These are phyloP conservation scores for Dinomys branickii DNA, from an alignment of 2,113 vertebrate genomes.

Conservation along the genomic window DNA sequence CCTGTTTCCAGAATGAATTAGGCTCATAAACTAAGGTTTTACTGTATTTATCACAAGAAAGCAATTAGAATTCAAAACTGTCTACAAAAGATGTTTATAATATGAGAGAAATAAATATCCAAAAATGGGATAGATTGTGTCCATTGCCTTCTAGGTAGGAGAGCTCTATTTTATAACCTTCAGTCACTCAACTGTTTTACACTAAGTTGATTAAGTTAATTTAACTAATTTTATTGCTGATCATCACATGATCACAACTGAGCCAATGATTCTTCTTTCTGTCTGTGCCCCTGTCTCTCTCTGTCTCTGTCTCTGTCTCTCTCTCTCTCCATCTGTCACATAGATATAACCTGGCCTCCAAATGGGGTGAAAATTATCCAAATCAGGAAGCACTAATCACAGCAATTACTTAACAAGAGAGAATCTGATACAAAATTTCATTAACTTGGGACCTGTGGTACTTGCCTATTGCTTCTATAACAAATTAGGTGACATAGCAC, in stretches of 20 bases:
- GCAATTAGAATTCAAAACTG: conserved; percentile 1
- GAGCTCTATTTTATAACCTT: not conserved
- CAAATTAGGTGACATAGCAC: not conserved
- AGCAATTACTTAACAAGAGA: not conserved
- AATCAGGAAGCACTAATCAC: not conserved
- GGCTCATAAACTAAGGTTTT: not conserved
- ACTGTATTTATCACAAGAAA: conserved; percentile 21
- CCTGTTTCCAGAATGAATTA: not conserved
- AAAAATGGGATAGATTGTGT: not conserved
- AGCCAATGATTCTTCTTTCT: too few species aligned
- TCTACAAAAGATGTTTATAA: not conserved
- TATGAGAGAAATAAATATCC: not conserved
- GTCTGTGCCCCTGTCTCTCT: too few species aligned
- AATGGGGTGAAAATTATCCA: too few species aligned
- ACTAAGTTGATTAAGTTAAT: not conserved
- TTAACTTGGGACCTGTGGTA: not conserved
- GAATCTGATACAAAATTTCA: not conserved
- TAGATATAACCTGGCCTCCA: not conserved
- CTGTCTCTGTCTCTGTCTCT: too few species aligned
- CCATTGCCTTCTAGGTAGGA: not conserved
- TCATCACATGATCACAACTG: too few species aligned
- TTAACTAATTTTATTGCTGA: not conserved
- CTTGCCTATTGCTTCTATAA: not conserved
- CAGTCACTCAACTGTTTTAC: not conserved
- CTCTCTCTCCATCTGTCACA: not conserved